Evolutionary conservation across 2,797 vertebrate species (phyloP).

Genomic region (Acanthurus leucopareius): DNA sequence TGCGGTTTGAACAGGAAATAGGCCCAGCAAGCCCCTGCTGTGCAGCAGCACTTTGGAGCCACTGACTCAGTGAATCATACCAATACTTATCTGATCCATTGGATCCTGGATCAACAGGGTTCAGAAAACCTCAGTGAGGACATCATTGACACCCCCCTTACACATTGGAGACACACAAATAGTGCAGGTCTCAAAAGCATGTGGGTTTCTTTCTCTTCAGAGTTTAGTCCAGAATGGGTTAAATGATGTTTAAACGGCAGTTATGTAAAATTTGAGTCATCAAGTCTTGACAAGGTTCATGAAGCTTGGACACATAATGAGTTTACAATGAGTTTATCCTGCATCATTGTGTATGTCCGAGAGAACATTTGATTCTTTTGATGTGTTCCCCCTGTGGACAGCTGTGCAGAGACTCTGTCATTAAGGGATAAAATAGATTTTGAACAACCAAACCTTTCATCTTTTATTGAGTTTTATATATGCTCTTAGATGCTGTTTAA

Average conservation of each 20-base stretch:
- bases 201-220: neutral
- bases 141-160: conserved; percentile 34
- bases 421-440: neutral
- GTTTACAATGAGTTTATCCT: neutral
- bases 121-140: conserved; percentile 44
- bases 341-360: neutral
- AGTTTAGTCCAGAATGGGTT: neutral
- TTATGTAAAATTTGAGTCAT: conserved; percentile 21
- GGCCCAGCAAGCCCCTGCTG: conserved; percentile 73
- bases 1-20: conserved; percentile 84
- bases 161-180: conserved; percentile 9
- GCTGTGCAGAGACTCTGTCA: conserved; percentile 7
- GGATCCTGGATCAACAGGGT: conserved; percentile 62
- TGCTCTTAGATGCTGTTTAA: neutral
- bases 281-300: neutral
- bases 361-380: conserved; percentile 5
- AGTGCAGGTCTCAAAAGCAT: neutral
- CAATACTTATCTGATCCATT: conserved; percentile 76
- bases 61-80: conserved; percentile 74
- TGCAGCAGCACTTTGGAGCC: conserved; percentile 81
- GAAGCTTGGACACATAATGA: neutral
- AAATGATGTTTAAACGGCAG: conserved; percentile 34
- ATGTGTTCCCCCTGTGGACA: neutral
- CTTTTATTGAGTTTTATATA: neutral
- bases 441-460: neutral